Conservation (phyloP, 2,888 invertebrate genomes). For the Mactromeris polynyma region DNA sequence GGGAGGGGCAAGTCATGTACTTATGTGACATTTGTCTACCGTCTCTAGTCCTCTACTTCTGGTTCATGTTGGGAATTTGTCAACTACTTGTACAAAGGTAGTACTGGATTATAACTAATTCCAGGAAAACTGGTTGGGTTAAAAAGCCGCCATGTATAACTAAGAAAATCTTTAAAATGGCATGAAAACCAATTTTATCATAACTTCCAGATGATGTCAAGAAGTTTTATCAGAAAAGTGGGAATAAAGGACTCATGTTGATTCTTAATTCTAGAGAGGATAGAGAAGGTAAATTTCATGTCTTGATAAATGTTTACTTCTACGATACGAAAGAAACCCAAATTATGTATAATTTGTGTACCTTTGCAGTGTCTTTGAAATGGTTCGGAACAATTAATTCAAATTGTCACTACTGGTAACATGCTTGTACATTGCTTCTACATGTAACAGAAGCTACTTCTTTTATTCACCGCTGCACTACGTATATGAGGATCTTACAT, state of each 20-base stretch:
- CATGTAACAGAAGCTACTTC: no score
- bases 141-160: not conserved
- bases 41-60: not conserved
- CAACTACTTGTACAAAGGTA: not conserved
- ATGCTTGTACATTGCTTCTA: not conserved
- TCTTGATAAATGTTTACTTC: no score
- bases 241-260: constrained; percentile 61
- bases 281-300: constrained; percentile 59
- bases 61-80: not conserved
- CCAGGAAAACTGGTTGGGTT: not conserved
- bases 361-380: no score
- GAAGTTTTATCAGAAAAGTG: not conserved
- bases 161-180: not conserved
- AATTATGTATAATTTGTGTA: no score
- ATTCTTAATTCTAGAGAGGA: constrained; percentile 61
- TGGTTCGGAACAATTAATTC: not conserved
- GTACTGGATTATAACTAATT: not conserved
- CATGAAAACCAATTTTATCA: not conserved
- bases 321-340: no score
- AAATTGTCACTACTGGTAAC: not conserved
- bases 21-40: not conserved
- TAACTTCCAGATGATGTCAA: not conserved
- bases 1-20: no score
- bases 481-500: no score
- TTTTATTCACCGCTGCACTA: no score